Evolutionary conservation across 2,888 invertebrate species (phyloP).

Genomic region (Tinea trinotella): DNA sequence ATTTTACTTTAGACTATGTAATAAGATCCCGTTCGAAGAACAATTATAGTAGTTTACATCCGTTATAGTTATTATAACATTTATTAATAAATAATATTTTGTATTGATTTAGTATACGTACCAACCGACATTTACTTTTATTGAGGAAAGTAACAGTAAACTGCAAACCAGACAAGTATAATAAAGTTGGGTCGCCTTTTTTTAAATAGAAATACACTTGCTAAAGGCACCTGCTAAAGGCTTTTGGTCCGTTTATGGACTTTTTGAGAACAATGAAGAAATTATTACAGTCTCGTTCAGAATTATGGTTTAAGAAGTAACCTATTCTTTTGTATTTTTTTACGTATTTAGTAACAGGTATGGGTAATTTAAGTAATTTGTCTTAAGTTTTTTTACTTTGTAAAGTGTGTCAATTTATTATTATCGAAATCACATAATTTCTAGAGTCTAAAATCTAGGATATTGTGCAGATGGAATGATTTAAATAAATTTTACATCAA

Average conservation of each 20-base stretch:
- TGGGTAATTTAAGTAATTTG: too few species aligned
- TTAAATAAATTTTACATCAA: slow-evolving; percentile 5
- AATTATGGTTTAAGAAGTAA: slow-evolving; percentile 1
- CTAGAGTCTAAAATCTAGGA: neutral
- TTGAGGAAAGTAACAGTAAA: neutral
- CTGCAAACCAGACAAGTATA: neutral
- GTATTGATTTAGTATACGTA: too few species aligned
- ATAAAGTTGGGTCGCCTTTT: neutral
- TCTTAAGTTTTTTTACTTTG: too few species aligned
- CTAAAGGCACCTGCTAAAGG: slow-evolving; percentile 12
- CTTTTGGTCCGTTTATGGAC: slow-evolving; percentile 5
- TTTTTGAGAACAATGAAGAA: slow-evolving; percentile 10
- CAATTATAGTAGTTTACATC: neutral
- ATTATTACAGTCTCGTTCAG: neutral
- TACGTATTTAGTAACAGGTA: neutral
- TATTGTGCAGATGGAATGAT: neutral
- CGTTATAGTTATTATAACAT: too few species aligned
- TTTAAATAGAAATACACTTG: neutral
- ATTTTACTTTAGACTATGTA: neutral
- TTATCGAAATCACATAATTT: too few species aligned
- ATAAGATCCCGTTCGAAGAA: neutral
- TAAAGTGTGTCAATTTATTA: too few species aligned
- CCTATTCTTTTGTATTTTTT: neutral
- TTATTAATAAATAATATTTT: too few species aligned
- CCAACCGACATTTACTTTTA: too few species aligned